These are phyloP conservation scores for Doris montereyensis DNA, from an alignment of 2,888 invertebrate species.

Conservation along the genomic window DNA sequence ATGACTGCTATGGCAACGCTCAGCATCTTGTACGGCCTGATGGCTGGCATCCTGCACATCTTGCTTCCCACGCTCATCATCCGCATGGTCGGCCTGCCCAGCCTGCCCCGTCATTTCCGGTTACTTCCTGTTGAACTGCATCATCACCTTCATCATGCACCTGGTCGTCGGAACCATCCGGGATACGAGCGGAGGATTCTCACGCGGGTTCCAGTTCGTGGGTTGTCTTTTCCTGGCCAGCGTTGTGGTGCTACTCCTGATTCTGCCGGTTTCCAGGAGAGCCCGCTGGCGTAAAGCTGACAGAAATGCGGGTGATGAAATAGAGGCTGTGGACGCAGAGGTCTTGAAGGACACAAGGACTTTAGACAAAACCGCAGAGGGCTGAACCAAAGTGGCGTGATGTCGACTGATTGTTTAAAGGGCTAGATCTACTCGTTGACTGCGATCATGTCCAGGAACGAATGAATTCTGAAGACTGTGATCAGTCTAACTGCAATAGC, in stretches of 20 bases:
- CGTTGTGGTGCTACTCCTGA: neutral
- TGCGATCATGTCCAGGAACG: too few relatives aligned
- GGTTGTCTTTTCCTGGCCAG: constrained; percentile 18
- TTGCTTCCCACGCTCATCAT: constrained; percentile 5
- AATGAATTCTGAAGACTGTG: too few relatives aligned
- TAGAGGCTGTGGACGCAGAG: too few relatives aligned
- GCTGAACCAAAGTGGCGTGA: too few relatives aligned
- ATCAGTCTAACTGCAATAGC: too few relatives aligned
- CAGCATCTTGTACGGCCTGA: neutral
- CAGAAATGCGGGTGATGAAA: too few relatives aligned
- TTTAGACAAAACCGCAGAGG: too few relatives aligned
- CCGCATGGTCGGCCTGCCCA: constrained; percentile 7
- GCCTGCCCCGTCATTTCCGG: constrained; percentile 12
- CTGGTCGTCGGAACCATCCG: constrained; percentile 16
- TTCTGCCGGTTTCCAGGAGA: constrained; percentile 5
- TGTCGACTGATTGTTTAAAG: too few relatives aligned
- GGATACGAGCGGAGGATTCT: constrained; percentile 23
- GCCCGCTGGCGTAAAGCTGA: too few relatives aligned
- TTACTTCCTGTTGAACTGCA: neutral
- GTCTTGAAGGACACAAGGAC: too few relatives aligned
- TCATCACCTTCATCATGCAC: constrained; percentile 11
- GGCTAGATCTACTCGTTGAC: too few relatives aligned
- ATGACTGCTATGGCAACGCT: neutral
- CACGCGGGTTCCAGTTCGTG: constrained; percentile 11
- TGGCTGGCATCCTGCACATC: neutral